phyloP scores from a whole-genome alignment of 2,797 vertebrate species.

The Pyrocephalus nanus region DNA sequence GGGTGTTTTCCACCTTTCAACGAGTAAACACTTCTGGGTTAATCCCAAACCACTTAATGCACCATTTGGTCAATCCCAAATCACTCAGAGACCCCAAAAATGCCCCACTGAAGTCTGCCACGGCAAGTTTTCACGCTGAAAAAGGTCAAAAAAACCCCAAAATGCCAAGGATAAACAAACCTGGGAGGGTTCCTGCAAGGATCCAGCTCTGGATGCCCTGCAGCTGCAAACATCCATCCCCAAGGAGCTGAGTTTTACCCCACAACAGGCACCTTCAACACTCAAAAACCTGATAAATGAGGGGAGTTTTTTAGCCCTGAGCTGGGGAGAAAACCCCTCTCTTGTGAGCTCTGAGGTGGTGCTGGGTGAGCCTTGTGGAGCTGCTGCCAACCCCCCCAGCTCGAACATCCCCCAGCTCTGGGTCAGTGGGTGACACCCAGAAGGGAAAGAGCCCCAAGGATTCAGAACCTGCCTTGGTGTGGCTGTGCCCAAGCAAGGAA shows the following conservation, averaged over 20 bases:
- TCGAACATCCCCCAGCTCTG: not conserved
- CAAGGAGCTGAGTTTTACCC: not conserved
- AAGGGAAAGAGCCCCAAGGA: not conserved
- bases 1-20: not conserved
- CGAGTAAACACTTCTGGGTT: not conserved
- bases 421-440: not conserved
- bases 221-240: not conserved
- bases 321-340: not conserved
- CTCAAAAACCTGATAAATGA: no score
- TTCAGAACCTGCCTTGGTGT: not conserved
- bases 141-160: not conserved
- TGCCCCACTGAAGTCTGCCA: not conserved
- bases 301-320: not conserved
- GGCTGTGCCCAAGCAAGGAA: not conserved
- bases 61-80: not conserved
- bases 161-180: not conserved
- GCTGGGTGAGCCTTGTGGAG: not conserved
- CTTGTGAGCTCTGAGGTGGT: fast-evolving
- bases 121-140: not conserved
- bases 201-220: not conserved
- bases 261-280: not conserved
- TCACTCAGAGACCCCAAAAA: not conserved
- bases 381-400: not conserved
- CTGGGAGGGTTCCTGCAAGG: not conserved
- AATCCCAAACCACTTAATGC: not conserved